Conservation (phyloP, 2,888 invertebrate species). For the Perizoma affinitatum region DNA sequence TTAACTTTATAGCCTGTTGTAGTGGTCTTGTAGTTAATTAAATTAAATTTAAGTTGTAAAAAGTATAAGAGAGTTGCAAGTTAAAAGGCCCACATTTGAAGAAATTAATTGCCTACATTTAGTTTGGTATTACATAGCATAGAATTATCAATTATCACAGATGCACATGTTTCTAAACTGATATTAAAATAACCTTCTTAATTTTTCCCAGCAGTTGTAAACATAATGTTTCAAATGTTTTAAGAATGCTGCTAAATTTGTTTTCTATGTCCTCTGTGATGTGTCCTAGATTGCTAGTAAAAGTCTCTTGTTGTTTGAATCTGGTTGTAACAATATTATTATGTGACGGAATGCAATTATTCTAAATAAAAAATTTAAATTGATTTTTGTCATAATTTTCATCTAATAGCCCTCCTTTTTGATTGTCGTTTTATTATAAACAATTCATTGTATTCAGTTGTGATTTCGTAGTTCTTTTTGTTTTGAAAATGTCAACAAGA, state of each 20-base stretch:
- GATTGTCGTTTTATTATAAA: too few species aligned
- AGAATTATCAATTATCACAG: constrained; percentile 27
- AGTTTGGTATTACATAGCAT: constrained; percentile 19
- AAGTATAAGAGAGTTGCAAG: constrained; percentile 65
- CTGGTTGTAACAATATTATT: constrained; percentile 74
- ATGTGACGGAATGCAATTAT: constrained; percentile 78
- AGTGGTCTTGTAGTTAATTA: constrained; percentile 65
- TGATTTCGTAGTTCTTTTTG: too few species aligned
- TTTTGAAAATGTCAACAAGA: too few species aligned
- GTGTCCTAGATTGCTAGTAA: constrained; percentile 64
- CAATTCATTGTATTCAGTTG: too few species aligned
- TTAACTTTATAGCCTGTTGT: constrained; percentile 56
- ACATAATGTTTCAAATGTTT: background rate
- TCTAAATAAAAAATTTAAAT: constrained; percentile 61
- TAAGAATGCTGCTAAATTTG: background rate
- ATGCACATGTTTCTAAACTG: constrained; percentile 25
- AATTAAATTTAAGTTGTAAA: constrained; percentile 71
- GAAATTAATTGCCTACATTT: constrained; percentile 22
- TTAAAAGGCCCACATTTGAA: constrained; percentile 29
- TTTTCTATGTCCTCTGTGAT: constrained; percentile 57
- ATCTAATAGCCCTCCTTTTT: too few species aligned
- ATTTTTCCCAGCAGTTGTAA: too few species aligned
- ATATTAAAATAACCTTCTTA: background rate
- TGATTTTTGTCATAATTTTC: constrained; percentile 12
- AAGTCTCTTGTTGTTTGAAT: constrained; percentile 67